Base-by-base conservation (phyloP, 1,140 invertebrate genomes). In the Calephelis nemesis region DNA sequence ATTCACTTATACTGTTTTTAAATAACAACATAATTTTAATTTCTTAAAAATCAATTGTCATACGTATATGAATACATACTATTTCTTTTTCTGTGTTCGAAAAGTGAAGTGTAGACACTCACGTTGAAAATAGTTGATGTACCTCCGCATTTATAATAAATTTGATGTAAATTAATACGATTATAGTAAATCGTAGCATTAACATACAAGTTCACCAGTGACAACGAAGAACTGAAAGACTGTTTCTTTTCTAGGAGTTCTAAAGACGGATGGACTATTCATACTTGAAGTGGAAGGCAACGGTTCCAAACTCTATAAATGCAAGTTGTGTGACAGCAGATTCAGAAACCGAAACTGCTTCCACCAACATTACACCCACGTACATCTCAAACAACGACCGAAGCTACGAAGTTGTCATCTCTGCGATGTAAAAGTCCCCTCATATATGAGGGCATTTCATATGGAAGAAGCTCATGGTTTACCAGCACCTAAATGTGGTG, bases 381-480 rank as follows among this genome's bases (percentile, higher is more conserved):
- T 83, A 0, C 76, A 80, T 52, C 47, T 81, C 30, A 77, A 78
- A 65, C 64, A 67, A 9, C 66, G 81, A 0, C 81, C 78, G 0
- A 76, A 78, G 19, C 40, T 75, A 3, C 66, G 73, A 7, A 58
- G 68, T 4, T 82, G 81, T 54, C 71, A 76, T n/a, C 40, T 76
- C 0, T 83, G 82, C 45, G 58, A 70, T 11, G 65, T 69, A 0
- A 75, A 71, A 67, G 70, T 78, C 2, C 69, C 68, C 0, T 62
- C 63, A 1, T 39, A 74, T 19, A 52, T 19, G 10, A 47, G 74
- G 7, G 67, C 72, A 8, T 73, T 72, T 12, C 76, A 78, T 47
- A 47, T 78, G 65, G 77, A 81, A 47, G 52, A 71, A 3, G 75
- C 48, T 0, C 80, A 82, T 30, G 74, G 71, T 0, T 64, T 78